phyloP scores from a whole-genome alignment of 2,888 invertebrate genomes.

The Tetheella fluctuosa region DNA sequence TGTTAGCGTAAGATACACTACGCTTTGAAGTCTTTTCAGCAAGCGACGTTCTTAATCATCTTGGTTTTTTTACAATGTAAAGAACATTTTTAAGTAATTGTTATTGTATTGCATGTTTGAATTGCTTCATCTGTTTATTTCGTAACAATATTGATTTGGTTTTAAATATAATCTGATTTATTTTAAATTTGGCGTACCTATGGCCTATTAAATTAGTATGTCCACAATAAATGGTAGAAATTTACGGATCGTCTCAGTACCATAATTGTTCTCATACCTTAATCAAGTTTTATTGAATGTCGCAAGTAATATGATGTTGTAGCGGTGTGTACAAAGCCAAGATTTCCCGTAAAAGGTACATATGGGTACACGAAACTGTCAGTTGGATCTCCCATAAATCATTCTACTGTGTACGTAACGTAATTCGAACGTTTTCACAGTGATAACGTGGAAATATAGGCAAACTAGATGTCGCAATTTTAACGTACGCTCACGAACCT shows the following conservation, averaged over 20 bases:
- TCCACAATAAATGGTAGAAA: too few species aligned
- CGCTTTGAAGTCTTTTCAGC: constrained; percentile 8
- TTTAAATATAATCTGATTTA: too few species aligned
- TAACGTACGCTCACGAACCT: neutral
- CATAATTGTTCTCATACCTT: constrained; percentile 29
- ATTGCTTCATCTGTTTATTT: too few species aligned
- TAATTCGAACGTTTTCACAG: constrained; percentile 53
- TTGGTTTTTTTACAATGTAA: neutral
- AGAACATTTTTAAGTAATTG: neutral
- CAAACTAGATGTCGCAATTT: constrained; percentile 9
- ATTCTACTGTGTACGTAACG: constrained; percentile 50
- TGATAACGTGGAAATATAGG: constrained; percentile 27
- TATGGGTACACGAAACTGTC: constrained; percentile 52
- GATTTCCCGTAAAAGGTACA: constrained; percentile 68
- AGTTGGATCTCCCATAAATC: constrained; percentile 68
- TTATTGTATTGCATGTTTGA: too few species aligned
- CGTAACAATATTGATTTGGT: too few species aligned
- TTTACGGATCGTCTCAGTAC: neutral
- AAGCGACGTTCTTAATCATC: neutral
- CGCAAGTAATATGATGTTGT: constrained; percentile 19
- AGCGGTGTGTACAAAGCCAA: constrained; percentile 53
- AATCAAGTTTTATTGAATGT: constrained; percentile 50
- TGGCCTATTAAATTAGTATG: too few species aligned
- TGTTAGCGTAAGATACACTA: neutral
- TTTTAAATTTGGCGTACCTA: too few species aligned